phyloP scores from a whole-genome alignment of 2,888 invertebrate species.

The Spisula solida region DNA sequence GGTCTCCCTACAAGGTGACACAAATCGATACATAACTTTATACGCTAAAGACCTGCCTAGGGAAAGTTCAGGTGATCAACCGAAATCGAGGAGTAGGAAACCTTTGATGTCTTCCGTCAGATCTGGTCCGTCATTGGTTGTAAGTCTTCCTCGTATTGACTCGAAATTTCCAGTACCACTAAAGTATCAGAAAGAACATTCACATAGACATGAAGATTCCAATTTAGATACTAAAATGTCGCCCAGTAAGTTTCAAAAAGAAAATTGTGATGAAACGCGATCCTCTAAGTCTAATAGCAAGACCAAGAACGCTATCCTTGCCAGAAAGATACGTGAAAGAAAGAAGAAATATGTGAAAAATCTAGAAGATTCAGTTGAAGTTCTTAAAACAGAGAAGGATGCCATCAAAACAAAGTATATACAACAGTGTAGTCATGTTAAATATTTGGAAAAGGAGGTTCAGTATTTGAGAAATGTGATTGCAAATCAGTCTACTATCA shows the following conservation, averaged over 20 bases:
- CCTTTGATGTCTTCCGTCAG: neutral
- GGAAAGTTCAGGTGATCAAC: neutral
- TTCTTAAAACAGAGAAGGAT: conserved; percentile 56
- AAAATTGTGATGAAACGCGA: neutral
- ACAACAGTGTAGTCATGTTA: conserved; percentile 22
- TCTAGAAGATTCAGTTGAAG: conserved; percentile 40
- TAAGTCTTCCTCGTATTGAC: neutral
- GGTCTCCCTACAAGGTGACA: too few relatives aligned
- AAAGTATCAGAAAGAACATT: neutral
- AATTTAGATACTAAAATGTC: neutral
- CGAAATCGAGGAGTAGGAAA: neutral
- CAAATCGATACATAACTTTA: neutral
- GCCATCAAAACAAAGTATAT: conserved; percentile 51
- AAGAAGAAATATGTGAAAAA: conserved; percentile 70
- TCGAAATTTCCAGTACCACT: neutral
- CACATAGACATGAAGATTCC: neutral
- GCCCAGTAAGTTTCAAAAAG: neutral
- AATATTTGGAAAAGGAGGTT: conserved; percentile 68
- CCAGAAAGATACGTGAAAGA: conserved; percentile 71
- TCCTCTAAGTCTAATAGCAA: conserved; percentile 19
- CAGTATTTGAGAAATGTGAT: conserved; percentile 75
- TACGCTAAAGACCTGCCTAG: neutral
- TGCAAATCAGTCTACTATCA: conserved; percentile 75
- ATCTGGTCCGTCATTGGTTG: neutral
- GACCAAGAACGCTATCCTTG: conserved; percentile 71